phyloP scores from a whole-genome alignment of 1,140 invertebrate genomes.

The Caligus rogercresseyi region DNA sequence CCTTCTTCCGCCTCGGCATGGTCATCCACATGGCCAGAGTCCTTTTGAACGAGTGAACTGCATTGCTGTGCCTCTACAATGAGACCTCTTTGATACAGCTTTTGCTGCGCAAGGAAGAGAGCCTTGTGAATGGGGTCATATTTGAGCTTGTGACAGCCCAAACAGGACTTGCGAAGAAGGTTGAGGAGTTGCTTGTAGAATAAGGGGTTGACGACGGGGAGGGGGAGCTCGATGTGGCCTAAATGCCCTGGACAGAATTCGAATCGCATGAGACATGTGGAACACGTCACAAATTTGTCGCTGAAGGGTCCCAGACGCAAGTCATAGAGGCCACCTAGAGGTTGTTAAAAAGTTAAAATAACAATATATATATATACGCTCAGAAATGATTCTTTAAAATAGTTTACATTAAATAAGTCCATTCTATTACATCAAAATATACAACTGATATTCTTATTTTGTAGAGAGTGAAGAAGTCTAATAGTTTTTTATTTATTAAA shows the following conservation, averaged over 20 bases:
- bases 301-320: constrained; percentile 23
- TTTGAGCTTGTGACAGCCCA: constrained; percentile 49
- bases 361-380: neutral
- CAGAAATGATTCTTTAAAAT: too few species aligned
- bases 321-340: constrained; percentile 23
- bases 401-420: too few species aligned
- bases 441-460: too few species aligned
- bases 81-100: constrained; percentile 52
- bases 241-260: constrained; percentile 45
- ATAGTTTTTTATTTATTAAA: neutral
- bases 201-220: constrained; percentile 78
- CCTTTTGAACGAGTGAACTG: neutral
- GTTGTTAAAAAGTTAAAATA: neutral
- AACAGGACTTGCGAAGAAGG: constrained; percentile 47
- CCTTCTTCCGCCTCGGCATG: neutral
- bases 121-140: constrained; percentile 39
- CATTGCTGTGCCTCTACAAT: constrained; percentile 45
- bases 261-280: constrained; percentile 17
- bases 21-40: neutral
- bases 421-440: too few species aligned
- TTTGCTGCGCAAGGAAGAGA: constrained; percentile 50
- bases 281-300: neutral
- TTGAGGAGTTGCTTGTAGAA: constrained; percentile 54
- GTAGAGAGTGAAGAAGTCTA: too few species aligned
- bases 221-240: constrained; percentile 79